Evolutionary conservation across 37 sponge, comb jelly and placozoan genomes (phyloP).

Genomic region (Amphimedon queenslandica): DNA sequence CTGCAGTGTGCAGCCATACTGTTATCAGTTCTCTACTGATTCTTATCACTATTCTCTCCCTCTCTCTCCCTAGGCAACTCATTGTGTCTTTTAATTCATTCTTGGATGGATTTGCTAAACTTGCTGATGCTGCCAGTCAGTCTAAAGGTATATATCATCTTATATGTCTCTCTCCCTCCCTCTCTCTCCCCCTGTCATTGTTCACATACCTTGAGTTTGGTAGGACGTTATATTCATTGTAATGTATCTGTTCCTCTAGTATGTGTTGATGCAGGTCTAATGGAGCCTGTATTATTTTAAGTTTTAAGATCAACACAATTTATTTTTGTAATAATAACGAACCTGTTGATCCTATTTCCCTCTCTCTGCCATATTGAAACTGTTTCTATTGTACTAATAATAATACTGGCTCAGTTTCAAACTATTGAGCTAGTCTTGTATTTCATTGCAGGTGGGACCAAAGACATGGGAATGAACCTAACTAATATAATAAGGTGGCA

Average conservation of each 20-base stretch:
- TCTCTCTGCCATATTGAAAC: neutral
- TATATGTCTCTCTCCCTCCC: too few relatives aligned
- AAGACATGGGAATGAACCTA: conserved; percentile 52
- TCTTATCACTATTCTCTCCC: neutral
- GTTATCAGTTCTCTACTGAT: neutral
- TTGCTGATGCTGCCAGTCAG: conserved; percentile 48
- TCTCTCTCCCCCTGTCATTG: too few relatives aligned
- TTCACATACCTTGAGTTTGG: too few relatives aligned
- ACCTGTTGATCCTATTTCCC: neutral
- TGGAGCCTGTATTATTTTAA: neutral
- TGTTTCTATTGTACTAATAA: neutral
- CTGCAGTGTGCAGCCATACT: neutral
- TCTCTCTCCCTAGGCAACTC: conserved; percentile 23
- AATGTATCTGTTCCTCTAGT: neutral
- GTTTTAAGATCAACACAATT: neutral
- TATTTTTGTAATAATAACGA: too few relatives aligned
- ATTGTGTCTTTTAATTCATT: conserved; percentile 38
- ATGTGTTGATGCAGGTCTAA: neutral
- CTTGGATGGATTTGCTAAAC: conserved; percentile 50
- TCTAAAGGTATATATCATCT: conserved; percentile 70
- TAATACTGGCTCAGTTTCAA: too few relatives aligned
- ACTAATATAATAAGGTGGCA: conserved; percentile 72
- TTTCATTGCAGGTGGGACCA: conserved; percentile 51
- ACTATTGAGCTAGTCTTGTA: too few relatives aligned
- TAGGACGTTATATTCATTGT: too few relatives aligned